Evolutionary conservation across 1,140 invertebrate genomes (phyloP).

Genomic region (Papilio glaucus): DNA sequence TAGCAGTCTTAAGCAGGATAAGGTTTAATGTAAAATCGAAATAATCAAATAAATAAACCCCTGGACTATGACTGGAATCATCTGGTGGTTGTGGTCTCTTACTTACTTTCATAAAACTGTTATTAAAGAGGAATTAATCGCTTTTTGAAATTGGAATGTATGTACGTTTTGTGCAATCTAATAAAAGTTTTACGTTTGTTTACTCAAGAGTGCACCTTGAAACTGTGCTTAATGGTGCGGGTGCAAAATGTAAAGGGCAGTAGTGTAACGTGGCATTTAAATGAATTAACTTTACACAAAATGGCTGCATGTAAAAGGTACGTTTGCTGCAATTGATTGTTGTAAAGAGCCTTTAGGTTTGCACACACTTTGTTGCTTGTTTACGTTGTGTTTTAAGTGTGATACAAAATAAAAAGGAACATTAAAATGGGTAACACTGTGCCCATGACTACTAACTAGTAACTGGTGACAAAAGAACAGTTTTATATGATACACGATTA

Average conservation of each 20-base stretch:
- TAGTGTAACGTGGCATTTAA: conserved; percentile 10
- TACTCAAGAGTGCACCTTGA: neutral
- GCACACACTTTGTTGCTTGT: conserved; percentile 7
- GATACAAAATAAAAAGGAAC: neutral
- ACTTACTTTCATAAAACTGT: neutral
- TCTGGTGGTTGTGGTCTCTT: too few species aligned
- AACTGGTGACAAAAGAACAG: too few species aligned
- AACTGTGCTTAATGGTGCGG: neutral
- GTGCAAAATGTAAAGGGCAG: neutral
- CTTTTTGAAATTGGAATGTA: neutral
- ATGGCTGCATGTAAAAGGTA: neutral
- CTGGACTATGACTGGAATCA: too few species aligned
- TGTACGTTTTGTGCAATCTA: neutral
- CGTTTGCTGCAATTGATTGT: neutral
- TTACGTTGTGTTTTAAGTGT: neutral
- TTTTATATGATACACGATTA: too few species aligned
- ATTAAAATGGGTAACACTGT: too few species aligned
- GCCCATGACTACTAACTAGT: too few species aligned
- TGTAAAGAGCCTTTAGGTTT: neutral
- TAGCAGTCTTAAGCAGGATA: too few species aligned
- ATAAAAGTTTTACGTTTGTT: neutral
- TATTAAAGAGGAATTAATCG: neutral
- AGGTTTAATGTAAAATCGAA: too few species aligned
- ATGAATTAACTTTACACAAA: conserved; percentile 13
- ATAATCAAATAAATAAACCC: too few species aligned